Evolutionary conservation across 2,797 vertebrate species (phyloP).

Genomic region (Mormyrus hasselquistii): DNA sequence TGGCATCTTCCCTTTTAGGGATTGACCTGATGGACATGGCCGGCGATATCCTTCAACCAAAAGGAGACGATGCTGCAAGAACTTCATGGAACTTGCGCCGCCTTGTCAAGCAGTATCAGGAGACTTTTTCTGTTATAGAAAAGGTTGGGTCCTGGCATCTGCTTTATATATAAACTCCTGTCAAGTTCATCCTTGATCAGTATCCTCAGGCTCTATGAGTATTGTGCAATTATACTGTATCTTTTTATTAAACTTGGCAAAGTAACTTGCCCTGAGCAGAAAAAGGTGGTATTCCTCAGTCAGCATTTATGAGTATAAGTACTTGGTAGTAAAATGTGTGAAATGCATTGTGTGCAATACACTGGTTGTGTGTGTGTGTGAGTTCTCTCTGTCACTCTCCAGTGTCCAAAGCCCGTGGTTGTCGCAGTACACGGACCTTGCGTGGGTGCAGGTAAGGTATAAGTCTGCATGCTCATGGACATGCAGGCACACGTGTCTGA

Average conservation of each 20-base stretch:
- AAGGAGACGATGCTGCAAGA: constrained; percentile 66
- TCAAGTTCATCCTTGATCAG: background rate
- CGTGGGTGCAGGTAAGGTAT: constrained; percentile 71
- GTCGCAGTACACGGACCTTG: constrained; percentile 75
- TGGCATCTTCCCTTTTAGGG: constrained; percentile 51
- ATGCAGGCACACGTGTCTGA: background rate
- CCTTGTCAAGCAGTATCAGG: constrained; percentile 62
- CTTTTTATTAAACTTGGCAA: background rate
- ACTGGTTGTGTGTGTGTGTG: background rate
- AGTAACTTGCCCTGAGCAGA: background rate
- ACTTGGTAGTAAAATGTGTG: background rate
- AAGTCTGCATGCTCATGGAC: background rate
- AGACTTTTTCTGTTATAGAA: constrained; percentile 78
- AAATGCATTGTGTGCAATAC: background rate
- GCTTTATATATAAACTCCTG: background rate
- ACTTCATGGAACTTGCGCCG: constrained; percentile 64
- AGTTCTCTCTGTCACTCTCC: constrained; percentile 1
- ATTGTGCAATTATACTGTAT: background rate
- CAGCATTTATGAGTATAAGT: background rate
- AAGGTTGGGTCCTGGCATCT: constrained; percentile 54
- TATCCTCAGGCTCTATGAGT: background rate
- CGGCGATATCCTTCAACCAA: constrained; percentile 47
- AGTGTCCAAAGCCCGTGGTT: constrained; percentile 85
- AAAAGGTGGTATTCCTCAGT: background rate
- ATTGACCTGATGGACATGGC: constrained; percentile 74